Evolutionary conservation across 2,888 invertebrate species (phyloP).

Genomic region (Dicycla oo): DNA sequence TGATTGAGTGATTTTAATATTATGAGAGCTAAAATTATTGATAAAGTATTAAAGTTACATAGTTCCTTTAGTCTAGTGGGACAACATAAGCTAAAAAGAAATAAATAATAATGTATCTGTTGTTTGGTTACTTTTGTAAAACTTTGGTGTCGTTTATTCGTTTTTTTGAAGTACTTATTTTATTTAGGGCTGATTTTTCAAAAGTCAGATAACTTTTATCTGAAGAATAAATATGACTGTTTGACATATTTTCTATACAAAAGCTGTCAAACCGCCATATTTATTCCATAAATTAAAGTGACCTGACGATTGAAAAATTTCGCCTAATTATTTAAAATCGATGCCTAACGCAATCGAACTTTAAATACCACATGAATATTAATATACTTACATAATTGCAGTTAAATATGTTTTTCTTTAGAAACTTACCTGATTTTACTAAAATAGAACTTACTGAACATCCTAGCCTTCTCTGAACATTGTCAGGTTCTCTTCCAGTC

Average conservation of each 20-base stretch:
- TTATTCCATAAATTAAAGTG: too few relatives aligned
- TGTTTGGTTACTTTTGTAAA: neutral
- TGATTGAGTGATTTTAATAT: neutral
- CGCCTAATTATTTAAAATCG: neutral
- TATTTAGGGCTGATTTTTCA: too few relatives aligned
- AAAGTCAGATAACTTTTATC: too few relatives aligned
- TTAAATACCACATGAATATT: neutral
- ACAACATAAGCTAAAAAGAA: too few relatives aligned
- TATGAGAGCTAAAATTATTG: neutral
- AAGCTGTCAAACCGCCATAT: too few relatives aligned
- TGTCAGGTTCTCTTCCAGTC: conserved; percentile 7
- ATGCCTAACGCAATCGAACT: neutral
- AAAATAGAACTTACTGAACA: conserved; percentile 25
- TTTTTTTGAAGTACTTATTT: neutral
- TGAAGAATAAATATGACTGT: too few relatives aligned
- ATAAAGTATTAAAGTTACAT: neutral
- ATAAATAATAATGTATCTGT: neutral
- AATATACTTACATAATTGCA: conserved; percentile 13
- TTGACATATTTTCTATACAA: too few relatives aligned
- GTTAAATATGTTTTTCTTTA: neutral
- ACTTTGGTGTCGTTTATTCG: neutral
- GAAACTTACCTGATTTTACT: conserved; percentile 34
- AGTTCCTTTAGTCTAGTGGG: neutral
- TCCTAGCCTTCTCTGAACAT: conserved; percentile 11
- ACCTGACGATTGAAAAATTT: too few relatives aligned